A percentile compares a stretch with the other conserved stretches of the same genome.
Conservation (phyloP, 1,140 invertebrate genomes). For the Tigriopus japonicus region DNA sequence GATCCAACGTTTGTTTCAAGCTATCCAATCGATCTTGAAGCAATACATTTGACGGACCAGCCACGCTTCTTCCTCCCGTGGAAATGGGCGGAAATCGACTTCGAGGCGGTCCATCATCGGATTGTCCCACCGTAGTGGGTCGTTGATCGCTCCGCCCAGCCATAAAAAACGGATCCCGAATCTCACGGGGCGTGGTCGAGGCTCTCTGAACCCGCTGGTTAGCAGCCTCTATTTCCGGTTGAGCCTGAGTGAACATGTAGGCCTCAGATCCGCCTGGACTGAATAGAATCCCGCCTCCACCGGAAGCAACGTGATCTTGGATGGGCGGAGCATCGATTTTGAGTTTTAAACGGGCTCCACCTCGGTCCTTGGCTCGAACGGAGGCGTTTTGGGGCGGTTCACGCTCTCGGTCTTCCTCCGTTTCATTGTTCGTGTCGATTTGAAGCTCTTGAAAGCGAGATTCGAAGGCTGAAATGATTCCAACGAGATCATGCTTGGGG, state of each 20-base stretch:
- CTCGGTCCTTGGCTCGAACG: too few species aligned
- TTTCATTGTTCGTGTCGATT: too few species aligned
- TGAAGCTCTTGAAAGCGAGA: too few species aligned
- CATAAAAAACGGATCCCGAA: neutral
- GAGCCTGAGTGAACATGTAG: neutral
- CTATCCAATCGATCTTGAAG: neutral
- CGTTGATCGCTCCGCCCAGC: neutral
- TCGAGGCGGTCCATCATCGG: neutral
- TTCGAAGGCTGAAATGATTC: too few species aligned
- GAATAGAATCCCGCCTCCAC: neutral
- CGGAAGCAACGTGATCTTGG: too few species aligned
- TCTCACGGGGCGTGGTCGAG: neutral
- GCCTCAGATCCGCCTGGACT: neutral
- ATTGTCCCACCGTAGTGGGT: neutral
- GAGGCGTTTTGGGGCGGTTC: too few species aligned
- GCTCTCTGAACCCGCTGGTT: neutral
- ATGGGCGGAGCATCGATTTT: too few species aligned
- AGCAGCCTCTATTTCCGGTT: neutral
- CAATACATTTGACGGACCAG: neutral
- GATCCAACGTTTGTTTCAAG: neutral
- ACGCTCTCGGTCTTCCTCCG: too few species aligned
- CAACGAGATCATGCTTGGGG: too few species aligned
- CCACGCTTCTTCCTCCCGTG: neutral
- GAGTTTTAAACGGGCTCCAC: too few species aligned
- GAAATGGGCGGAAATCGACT: neutral